Conservation (phyloP, 2,113 vertebrate genomes). For the Pseudois nayaur region DNA sequence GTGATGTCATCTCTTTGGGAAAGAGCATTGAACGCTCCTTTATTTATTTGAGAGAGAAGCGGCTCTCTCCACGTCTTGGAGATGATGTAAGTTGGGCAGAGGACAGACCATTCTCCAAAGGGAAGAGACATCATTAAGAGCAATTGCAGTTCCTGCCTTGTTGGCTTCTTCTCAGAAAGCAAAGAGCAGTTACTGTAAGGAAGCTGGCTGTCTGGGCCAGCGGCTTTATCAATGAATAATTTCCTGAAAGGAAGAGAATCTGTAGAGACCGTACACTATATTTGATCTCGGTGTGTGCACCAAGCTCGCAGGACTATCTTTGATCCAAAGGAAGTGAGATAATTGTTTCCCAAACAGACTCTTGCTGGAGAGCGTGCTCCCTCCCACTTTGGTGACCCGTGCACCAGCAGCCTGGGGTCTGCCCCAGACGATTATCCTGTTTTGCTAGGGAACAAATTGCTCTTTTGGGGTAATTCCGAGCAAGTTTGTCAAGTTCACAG, state of each 20-base stretch:
- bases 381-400: background rate
- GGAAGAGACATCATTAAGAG: slow-evolving; percentile 26
- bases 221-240: slow-evolving; percentile 60
- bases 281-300: slow-evolving; percentile 17
- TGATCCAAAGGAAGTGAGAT: slow-evolving; percentile 55
- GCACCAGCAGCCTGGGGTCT: slow-evolving; percentile 10
- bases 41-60: background rate
- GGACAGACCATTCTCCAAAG: slow-evolving; percentile 2
- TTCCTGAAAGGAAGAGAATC: slow-evolving; percentile 60
- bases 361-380: background rate
- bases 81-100: background rate
- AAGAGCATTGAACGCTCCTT: accelerated
- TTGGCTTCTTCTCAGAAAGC: slow-evolving; percentile 60
- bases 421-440: slow-evolving; percentile 69
- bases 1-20: no score
- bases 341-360: slow-evolving; percentile 66
- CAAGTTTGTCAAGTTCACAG: slow-evolving; percentile 62
- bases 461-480: slow-evolving; percentile 68
- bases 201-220: slow-evolving; percentile 19
- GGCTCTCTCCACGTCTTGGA: background rate
- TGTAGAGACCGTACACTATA: slow-evolving; percentile 39
- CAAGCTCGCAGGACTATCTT: background rate
- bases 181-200: slow-evolving; percentile 70
- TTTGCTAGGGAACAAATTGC: slow-evolving; percentile 71
- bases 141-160: background rate